These are phyloP conservation scores for Liasis olivaceus DNA, from an alignment of 2,797 vertebrate species.

Conservation along the genomic window DNA sequence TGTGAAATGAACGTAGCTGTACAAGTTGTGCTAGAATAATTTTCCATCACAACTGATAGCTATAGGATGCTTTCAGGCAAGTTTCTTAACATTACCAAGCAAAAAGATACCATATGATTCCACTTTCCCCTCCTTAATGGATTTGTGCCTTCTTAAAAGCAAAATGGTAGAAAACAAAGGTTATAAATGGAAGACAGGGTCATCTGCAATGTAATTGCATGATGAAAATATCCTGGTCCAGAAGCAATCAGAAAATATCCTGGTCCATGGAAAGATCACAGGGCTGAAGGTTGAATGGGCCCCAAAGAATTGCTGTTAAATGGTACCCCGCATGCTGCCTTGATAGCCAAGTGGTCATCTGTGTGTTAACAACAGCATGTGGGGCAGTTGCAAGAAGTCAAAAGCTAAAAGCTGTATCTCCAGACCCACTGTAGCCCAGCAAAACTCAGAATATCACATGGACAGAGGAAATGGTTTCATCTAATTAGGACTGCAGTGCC, in stretches of 20 bases:
- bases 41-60: background rate
- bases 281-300: background rate
- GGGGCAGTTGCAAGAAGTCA: background rate
- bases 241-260: background rate
- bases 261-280: background rate
- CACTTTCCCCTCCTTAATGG: background rate
- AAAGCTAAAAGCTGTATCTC: background rate
- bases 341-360: background rate
- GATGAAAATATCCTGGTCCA: background rate
- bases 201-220: background rate
- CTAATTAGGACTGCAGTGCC: background rate
- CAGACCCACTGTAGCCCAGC: background rate
- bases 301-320: background rate
- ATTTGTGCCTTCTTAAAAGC: background rate
- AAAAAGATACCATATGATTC: background rate
- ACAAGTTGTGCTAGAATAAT: background rate
- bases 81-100: background rate
- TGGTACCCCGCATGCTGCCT: background rate
- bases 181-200: background rate
- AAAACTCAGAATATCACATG: background rate
- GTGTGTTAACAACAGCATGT: background rate
- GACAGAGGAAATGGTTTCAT: background rate
- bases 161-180: background rate
- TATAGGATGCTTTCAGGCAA: background rate
- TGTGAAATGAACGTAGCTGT: background rate